phyloP scores from a whole-genome alignment of 2,113 vertebrate genomes.

The Collichthys lucidus region DNA sequence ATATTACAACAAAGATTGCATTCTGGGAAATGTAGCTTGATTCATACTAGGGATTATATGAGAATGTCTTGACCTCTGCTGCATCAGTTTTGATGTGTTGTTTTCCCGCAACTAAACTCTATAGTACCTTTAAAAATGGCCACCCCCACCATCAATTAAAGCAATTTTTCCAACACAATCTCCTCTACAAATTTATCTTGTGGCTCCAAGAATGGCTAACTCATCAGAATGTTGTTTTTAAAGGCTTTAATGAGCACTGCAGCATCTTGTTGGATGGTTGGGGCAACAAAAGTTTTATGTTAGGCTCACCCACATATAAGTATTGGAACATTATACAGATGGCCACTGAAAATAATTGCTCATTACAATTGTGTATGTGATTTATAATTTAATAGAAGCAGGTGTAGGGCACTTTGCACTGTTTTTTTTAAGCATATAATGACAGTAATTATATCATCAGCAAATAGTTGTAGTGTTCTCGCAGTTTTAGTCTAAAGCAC shows the following conservation, averaged over 20 bases:
- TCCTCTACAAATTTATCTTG: not conserved
- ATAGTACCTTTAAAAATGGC: not conserved
- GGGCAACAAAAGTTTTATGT: not conserved
- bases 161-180: not conserved
- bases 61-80: not conserved
- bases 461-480: not conserved
- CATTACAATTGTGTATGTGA: not conserved
- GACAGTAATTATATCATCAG: slow-evolving; percentile 9
- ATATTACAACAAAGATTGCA: not conserved
- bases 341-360: not conserved
- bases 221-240: slow-evolving; percentile 11
- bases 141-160: not conserved
- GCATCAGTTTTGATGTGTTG: not conserved
- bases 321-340: not conserved
- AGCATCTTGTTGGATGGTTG: not conserved
- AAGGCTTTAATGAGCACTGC: slow-evolving; percentile 23
- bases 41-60: not conserved
- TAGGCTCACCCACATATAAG: not conserved
- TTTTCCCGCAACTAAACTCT: not conserved
- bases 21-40: not conserved
- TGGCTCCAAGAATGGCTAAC: not conserved
- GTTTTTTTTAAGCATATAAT: not conserved
- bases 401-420: not conserved
- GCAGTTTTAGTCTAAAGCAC: not conserved
- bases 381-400: not conserved